Conservation (phyloP, 2,113 vertebrate species). For the Ceratotherium simum region DNA sequence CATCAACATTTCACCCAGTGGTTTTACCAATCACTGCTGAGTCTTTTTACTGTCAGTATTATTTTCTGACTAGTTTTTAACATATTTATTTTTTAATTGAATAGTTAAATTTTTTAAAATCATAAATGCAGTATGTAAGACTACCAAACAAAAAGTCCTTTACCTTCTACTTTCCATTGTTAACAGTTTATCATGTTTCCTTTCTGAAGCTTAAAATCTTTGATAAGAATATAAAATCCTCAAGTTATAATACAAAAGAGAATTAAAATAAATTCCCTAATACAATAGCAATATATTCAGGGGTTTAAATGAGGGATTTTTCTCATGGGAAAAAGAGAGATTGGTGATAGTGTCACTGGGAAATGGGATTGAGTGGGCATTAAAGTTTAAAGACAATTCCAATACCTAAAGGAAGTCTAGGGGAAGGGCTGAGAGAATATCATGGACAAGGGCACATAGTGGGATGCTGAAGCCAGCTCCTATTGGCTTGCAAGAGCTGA, state of each 20-base stretch:
- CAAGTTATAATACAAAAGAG: neutral
- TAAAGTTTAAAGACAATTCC: neutral
- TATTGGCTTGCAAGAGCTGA: neutral
- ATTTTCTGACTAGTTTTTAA: neutral
- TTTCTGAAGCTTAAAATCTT: neutral
- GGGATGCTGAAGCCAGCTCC: neutral
- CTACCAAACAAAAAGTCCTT: neutral
- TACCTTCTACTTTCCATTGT: neutral
- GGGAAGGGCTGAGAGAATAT: neutral
- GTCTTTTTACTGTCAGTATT: neutral
- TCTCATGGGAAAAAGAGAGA: neutral
- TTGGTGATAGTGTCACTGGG: neutral
- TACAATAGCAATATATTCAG: neutral
- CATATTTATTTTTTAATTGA: neutral
- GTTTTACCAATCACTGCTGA: neutral
- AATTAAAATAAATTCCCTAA: neutral
- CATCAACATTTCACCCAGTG: neutral
- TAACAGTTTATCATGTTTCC: slow-evolving; percentile 11
- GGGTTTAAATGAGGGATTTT: neutral
- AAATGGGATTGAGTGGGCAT: neutral
- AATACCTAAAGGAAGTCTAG: neutral
- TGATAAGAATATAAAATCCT: neutral
- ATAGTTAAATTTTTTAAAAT: neutral
- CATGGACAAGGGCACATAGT: neutral
- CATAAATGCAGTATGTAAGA: neutral